A percentile compares a stretch with the other conserved stretches of the same genome.
Conservation (phyloP, 2,888 invertebrate species). For the Adineta ricciae region DNA sequence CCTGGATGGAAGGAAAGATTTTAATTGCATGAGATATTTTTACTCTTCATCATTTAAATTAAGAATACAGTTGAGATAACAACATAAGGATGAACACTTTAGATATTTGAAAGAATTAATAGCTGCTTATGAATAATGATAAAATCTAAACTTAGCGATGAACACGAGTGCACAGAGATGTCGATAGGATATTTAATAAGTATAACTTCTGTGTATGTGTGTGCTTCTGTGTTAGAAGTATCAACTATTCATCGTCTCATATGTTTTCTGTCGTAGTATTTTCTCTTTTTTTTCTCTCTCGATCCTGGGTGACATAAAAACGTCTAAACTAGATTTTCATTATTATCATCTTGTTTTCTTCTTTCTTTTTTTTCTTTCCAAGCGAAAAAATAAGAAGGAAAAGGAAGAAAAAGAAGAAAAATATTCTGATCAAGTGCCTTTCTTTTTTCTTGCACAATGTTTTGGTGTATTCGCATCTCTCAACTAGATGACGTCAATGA, state of each 20-base stretch:
- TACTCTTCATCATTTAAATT: background rate
- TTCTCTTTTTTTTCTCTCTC: background rate
- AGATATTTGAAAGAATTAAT: background rate
- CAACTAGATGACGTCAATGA: background rate
- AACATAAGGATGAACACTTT: background rate
- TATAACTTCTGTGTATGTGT: background rate
- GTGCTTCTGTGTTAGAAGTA: background rate
- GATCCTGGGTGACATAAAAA: background rate
- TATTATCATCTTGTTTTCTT: background rate
- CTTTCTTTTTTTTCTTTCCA: background rate
- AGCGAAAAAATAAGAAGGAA: background rate
- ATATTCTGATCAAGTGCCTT: background rate
- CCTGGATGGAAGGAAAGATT: no score
- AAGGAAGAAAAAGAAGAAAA: background rate
- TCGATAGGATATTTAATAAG: no score
- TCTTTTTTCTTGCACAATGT: background rate
- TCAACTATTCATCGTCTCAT: background rate
- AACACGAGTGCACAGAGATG: no score
- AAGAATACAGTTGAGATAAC: background rate
- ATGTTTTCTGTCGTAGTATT: background rate
- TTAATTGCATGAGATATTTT: no score
- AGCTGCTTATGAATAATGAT: background rate
- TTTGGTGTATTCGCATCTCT: background rate
- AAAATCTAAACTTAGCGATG: no score
- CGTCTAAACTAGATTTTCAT: background rate